A percentile compares a stretch with the other conserved stretches of the same genome.
Evolutionary conservation across 2,113 vertebrate genomes (phyloP).

Genomic region (Rhagologus leucostigma): DNA sequence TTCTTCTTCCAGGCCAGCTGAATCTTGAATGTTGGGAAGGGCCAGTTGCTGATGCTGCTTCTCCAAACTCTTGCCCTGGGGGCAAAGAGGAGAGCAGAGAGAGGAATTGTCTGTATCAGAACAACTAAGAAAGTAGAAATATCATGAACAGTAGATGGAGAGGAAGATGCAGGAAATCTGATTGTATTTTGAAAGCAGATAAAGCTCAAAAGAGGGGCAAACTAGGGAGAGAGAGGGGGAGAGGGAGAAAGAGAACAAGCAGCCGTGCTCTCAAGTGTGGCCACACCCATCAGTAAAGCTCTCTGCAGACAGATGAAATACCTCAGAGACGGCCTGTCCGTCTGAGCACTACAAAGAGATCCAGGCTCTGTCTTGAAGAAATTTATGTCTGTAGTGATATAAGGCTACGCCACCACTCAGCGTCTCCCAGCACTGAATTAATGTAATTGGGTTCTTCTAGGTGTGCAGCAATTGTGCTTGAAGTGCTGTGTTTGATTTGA

Average conservation of each 20-base stretch:
- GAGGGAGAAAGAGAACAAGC: not conserved
- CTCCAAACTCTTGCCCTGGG: not conserved
- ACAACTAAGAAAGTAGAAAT: not conserved
- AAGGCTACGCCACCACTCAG: not conserved
- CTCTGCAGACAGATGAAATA: not conserved
- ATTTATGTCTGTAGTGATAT: not conserved
- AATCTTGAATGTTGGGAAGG: not conserved
- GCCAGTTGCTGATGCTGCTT: not conserved
- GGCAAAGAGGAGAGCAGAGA: not conserved
- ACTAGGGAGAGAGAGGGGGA: not conserved
- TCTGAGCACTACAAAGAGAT: not conserved
- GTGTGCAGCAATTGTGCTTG: not conserved
- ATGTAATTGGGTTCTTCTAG: not conserved
- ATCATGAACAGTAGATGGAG: not conserved
- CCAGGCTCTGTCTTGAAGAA: not conserved
- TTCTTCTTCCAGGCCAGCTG: not conserved
- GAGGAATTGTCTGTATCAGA: not conserved
- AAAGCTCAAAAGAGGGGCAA: not conserved
- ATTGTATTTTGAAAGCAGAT: not conserved
- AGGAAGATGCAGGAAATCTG: not conserved
- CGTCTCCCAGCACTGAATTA: not conserved
- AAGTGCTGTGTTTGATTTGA: not conserved
- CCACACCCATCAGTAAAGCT: not conserved
- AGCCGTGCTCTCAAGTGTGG: not conserved
- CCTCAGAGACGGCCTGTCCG: not conserved